Evolutionary conservation across 2,797 vertebrate genomes (phyloP).

Genomic region (Gephyroberyx darwinii): DNA sequence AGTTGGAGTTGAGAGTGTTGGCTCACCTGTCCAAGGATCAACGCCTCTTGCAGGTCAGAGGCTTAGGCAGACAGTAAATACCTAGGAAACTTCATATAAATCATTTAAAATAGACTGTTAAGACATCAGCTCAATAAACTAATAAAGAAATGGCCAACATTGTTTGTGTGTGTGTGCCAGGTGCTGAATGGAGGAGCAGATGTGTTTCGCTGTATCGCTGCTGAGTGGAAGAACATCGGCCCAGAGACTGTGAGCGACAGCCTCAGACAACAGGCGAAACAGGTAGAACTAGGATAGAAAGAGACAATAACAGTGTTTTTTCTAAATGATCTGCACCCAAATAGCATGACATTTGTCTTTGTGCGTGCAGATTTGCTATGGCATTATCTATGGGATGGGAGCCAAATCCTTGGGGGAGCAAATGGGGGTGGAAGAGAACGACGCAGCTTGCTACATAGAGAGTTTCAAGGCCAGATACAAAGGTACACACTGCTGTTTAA

Average conservation of each 20-base stretch:
- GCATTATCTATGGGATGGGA: conserved; percentile 98
- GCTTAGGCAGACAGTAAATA: neutral
- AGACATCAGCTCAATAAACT: neutral
- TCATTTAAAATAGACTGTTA: neutral
- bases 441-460: conserved; percentile 92
- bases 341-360: neutral
- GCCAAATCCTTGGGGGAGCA: conserved; percentile 95
- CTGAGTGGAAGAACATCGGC: conserved; percentile 93
- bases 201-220: conserved; percentile 94
- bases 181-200: conserved; percentile 90
- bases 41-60: conserved; percentile 84
- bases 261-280: conserved; percentile 94
- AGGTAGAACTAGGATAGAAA: conserved; percentile 77
- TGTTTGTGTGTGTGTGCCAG: conserved; percentile 36
- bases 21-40: conserved; percentile 91
- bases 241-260: conserved; percentile 84
- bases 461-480: conserved; percentile 95
- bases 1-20: conserved; percentile 93
- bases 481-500: conserved; percentile 76
- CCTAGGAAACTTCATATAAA: neutral
- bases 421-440: conserved; percentile 92
- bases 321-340: neutral
- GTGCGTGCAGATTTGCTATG: conserved; percentile 92
- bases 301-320: neutral
- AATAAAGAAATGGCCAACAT: neutral